These are phyloP conservation scores for Gambusia yucatana DNA, from an alignment of 2,797 vertebrate species.

Conservation along the genomic window DNA sequence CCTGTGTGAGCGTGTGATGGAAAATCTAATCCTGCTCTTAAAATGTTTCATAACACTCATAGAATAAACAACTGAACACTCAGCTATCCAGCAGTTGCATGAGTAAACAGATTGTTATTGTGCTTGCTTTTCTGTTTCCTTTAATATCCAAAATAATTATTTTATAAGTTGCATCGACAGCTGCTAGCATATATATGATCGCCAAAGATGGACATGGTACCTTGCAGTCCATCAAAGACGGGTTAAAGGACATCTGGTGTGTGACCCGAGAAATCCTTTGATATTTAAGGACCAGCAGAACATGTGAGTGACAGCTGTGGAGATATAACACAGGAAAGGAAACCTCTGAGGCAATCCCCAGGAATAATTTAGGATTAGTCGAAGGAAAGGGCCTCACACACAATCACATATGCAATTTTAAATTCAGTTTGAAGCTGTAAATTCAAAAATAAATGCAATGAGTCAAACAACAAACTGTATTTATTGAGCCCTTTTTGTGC, in stretches of 20 bases:
- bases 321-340: slow-evolving; percentile 30
- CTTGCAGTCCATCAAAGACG: slow-evolving; percentile 17
- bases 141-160: slow-evolving; percentile 15
- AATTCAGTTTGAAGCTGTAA: neutral
- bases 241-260: slow-evolving; percentile 3
- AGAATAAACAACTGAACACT: slow-evolving; percentile 44
- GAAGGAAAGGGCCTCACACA: too few species aligned
- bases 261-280: slow-evolving; percentile 36
- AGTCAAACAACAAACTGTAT: neutral
- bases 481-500: neutral
- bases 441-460: neutral
- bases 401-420: neutral
- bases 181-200: slow-evolving; percentile 23
- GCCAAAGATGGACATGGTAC: slow-evolving; percentile 43
- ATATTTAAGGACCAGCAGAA: slow-evolving; percentile 26
- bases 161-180: slow-evolving; percentile 11
- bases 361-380: slow-evolving; percentile 24
- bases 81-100: slow-evolving; percentile 18
- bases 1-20: slow-evolving; percentile 58
- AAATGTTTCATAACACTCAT: slow-evolving; percentile 43
- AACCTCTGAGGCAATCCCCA: slow-evolving; percentile 32
- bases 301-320: slow-evolving; percentile 25
- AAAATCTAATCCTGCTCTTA: slow-evolving; percentile 61
- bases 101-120: slow-evolving; percentile 22
- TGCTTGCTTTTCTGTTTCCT: slow-evolving; percentile 21